A percentile compares a stretch with the other conserved stretches of the same genome.
Evolutionary conservation across 2,797 vertebrate species (phyloP).

Genomic region (Serranus cabrilla): DNA sequence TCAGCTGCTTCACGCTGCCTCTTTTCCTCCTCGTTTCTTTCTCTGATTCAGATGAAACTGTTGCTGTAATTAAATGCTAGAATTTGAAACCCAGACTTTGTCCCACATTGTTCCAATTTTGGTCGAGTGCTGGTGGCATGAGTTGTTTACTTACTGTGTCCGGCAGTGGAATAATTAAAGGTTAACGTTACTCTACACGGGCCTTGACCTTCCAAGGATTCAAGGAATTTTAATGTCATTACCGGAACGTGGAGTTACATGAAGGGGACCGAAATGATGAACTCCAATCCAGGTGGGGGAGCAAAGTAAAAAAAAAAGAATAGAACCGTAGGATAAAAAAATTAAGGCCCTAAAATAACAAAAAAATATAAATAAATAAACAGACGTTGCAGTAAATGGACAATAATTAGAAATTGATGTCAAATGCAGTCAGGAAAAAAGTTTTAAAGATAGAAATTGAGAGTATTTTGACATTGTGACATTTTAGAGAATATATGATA

Average conservation of each 20-base stretch:
- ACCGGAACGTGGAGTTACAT: no score
- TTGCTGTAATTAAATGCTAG: slow-evolving; percentile 1
- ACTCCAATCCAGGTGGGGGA: no score
- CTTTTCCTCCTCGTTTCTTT: neutral
- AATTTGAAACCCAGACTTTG: slow-evolving; percentile 4
- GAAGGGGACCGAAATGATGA: no score
- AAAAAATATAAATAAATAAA: no score
- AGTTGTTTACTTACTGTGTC: slow-evolving; percentile 25
- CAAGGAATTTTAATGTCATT: no score
- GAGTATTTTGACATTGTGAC: slow-evolving; percentile 26
- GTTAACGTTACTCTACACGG: slow-evolving; percentile 20
- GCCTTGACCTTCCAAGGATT: slow-evolving; percentile 2
- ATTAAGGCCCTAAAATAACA: no score
- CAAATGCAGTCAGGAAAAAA: slow-evolving; percentile 11
- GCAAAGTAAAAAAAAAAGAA: no score
- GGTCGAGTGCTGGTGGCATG: neutral
- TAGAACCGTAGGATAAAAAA: no score
- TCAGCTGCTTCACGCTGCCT: neutral
- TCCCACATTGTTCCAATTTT: neutral
- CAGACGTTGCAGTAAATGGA: no score
- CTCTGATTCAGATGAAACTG: neutral
- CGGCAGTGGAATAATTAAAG: slow-evolving; percentile 22
- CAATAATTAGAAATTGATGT: slow-evolving; percentile 7
- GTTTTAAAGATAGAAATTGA: slow-evolving; percentile 1
- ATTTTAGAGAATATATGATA: slow-evolving; percentile 8